Evolutionary conservation across 2,888 invertebrate genomes (phyloP).

Genomic region (Stegophylla sp.): DNA sequence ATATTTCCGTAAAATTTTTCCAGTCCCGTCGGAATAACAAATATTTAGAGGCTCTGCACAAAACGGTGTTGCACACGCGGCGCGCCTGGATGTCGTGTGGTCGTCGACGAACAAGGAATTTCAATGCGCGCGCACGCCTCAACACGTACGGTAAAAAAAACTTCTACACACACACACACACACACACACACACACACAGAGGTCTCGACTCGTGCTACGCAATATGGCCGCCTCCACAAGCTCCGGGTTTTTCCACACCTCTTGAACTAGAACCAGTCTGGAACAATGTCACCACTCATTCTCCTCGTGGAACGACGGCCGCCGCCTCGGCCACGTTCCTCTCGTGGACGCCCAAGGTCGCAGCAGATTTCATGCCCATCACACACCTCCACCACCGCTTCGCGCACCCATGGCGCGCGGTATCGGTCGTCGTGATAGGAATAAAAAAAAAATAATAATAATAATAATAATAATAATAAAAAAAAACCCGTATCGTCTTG

Average conservation of each 20-base stretch:
- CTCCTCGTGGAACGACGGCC: constrained; percentile 12
- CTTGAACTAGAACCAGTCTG: constrained; percentile 55
- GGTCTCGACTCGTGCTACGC: constrained; percentile 49
- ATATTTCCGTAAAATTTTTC: too few species aligned
- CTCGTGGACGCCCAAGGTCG: constrained; percentile 55
- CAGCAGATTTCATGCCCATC: constrained; percentile 46
- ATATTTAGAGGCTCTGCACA: neutral
- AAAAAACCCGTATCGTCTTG: constrained; percentile 52
- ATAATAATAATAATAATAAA: constrained; percentile 38
- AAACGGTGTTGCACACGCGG: neutral
- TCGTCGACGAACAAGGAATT: constrained; percentile 33
- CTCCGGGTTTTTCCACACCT: constrained; percentile 56
- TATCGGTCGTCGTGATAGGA: constrained; percentile 4
- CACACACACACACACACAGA: neutral
- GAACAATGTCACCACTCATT: constrained; percentile 58
- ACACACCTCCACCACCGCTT: neutral
- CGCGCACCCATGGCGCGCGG: constrained; percentile 45
- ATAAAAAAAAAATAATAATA: constrained; percentile 21
- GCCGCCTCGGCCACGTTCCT: constrained; percentile 21
- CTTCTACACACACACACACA: neutral
- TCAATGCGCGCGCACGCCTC: constrained; percentile 2
- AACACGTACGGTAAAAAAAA: neutral
- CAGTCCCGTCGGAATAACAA: too few species aligned
- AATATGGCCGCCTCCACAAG: constrained; percentile 58
- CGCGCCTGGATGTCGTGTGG: neutral